Conservation (phyloP, 2,888 invertebrate genomes). For the Tenodera sinensis region DNA sequence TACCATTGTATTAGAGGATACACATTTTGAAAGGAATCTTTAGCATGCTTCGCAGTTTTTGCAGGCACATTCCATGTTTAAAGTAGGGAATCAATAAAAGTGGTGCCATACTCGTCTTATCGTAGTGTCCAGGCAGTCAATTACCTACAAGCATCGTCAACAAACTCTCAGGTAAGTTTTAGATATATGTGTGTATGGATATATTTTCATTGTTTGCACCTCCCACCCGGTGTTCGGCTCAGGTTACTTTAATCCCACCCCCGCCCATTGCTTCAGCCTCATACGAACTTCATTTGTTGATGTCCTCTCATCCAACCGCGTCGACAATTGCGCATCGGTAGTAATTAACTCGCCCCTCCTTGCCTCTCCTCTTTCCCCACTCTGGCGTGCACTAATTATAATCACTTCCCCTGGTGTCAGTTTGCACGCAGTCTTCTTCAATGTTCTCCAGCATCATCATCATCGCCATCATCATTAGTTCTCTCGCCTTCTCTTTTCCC, state of each 20-base stretch:
- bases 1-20: too few relatives aligned
- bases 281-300: slow-evolving; percentile 17
- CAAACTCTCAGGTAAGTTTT: too few relatives aligned
- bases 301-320: slow-evolving; percentile 19
- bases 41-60: too few relatives aligned
- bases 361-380: not conserved
- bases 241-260: not conserved
- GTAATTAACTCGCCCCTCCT: slow-evolving; percentile 22
- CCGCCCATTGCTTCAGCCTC: not conserved
- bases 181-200: too few relatives aligned
- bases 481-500: not conserved
- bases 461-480: not conserved
- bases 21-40: too few relatives aligned
- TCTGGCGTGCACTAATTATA: slow-evolving; percentile 12
- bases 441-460: slow-evolving; percentile 4
- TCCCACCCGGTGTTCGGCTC: not conserved
- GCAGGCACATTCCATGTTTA: too few relatives aligned
- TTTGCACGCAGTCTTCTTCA: slow-evolving; percentile 17
- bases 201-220: not conserved
- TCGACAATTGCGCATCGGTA: slow-evolving; percentile 26
- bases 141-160: too few relatives aligned
- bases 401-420: slow-evolving; percentile 8
- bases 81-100: too few relatives aligned
- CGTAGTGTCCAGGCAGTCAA: too few relatives aligned
- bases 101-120: too few relatives aligned